Conservation (phyloP, 53 echinoderm and acorn worm genomes). For the Pentamera pediparva region DNA sequence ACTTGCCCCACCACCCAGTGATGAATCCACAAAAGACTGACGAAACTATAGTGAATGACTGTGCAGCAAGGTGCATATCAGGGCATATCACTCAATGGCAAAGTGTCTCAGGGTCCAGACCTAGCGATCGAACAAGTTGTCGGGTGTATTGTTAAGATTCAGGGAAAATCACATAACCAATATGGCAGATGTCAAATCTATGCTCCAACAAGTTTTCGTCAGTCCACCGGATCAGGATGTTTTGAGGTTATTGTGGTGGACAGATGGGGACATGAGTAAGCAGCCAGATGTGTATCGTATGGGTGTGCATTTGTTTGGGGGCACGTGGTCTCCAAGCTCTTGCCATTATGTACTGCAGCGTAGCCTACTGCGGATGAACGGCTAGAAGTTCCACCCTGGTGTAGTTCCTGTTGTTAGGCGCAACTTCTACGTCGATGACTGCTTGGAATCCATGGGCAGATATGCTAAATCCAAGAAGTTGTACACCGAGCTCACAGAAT, state of each 20-base stretch:
- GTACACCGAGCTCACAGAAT: conserved; percentile 5
- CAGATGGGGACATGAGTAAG: no score
- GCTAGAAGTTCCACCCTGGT: background rate
- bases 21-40: conserved; percentile 21
- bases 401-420: background rate
- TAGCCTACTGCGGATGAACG: no score
- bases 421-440: conserved; percentile 44
- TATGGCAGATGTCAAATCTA: conserved; percentile 28
- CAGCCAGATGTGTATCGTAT: conserved; percentile 37
- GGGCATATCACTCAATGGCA: background rate
- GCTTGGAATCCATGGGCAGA: conserved; percentile 16
- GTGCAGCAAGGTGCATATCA: conserved; percentile 8
- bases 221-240: conserved; percentile 11
- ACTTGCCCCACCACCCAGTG: no score
- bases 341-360: conserved; percentile 37
- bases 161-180: no score
- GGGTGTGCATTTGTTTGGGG: conserved; percentile 54
- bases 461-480: conserved; percentile 4
- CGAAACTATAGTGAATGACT: conserved; percentile 24
- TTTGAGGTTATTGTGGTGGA: conserved; percentile 37
- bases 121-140: conserved; percentile 47
- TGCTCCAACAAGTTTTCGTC: conserved; percentile 38
- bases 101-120: conserved; percentile 31
- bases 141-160: no score
- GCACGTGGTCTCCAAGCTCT: conserved; percentile 38